phyloP scores from a whole-genome alignment of 2,888 invertebrate genomes.

The Eustalomyia histrio region DNA sequence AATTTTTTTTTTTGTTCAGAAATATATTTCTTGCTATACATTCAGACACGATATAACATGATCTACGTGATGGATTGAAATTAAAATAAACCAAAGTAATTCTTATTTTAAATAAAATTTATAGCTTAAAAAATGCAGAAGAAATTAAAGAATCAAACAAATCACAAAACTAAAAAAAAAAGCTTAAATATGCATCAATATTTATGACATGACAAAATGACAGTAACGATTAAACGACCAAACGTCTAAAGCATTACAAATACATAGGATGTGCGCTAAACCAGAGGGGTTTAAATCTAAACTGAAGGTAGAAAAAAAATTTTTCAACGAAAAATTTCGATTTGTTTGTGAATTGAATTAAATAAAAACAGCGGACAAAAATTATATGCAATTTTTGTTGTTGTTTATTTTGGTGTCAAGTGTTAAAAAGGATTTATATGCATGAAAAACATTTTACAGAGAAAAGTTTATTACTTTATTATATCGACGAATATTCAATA shows the following conservation, averaged over 20 bases:
- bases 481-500: neutral
- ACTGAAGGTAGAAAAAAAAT: neutral
- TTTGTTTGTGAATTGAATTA: neutral
- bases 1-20: too few species aligned
- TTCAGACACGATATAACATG: conserved; percentile 32
- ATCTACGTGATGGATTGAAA: conserved; percentile 73
- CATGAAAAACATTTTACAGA: neutral
- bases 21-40: neutral
- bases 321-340: neutral
- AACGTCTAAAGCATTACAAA: conserved; percentile 28
- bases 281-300: neutral
- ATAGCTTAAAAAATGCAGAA: neutral
- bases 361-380: neutral
- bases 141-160: conserved; percentile 18
- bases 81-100: conserved; percentile 69
- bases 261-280: neutral
- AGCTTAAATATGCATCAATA: conserved; percentile 10
- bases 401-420: conserved; percentile 21
- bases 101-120: conserved; percentile 34
- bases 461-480: conserved; percentile 9
- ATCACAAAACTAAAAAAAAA: conserved; percentile 26
- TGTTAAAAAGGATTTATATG: conserved; percentile 22
- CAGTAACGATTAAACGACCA: conserved; percentile 31
- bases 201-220: conserved; percentile 46
- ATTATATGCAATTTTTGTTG: neutral